A percentile compares a stretch with the other conserved stretches of the same genome.
phyloP scores from a whole-genome alignment of 2,113 vertebrate genomes.

The Megaleporinus macrocephalus region DNA sequence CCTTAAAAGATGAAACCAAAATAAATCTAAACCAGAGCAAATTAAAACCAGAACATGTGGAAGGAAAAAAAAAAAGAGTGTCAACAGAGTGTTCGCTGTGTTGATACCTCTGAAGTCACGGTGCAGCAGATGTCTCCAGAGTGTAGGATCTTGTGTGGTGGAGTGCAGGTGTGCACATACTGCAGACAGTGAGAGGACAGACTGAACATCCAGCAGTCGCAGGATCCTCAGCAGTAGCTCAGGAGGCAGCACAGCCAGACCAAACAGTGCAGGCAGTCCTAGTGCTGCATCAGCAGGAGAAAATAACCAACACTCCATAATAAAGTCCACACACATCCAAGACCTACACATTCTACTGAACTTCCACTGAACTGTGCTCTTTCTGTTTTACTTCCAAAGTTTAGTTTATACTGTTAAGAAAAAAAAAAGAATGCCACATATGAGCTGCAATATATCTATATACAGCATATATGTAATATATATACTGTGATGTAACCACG shows the following conservation, averaged over 20 bases:
- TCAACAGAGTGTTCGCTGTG: background rate
- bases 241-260: conserved; percentile 85
- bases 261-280: conserved; percentile 90
- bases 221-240: conserved; percentile 91
- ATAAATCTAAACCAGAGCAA: too few species aligned
- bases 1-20: too few species aligned
- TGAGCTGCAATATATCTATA: too few species aligned
- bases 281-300: conserved; percentile 75
- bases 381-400: too few species aligned
- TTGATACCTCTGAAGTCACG: conserved; percentile 86
- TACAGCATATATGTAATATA: too few species aligned
- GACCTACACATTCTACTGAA: background rate
- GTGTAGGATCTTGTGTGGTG: conserved; percentile 80
- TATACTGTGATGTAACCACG: too few species aligned
- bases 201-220: conserved; percentile 84
- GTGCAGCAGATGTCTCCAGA: conserved; percentile 91
- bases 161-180: conserved; percentile 80
- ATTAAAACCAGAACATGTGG: too few species aligned
- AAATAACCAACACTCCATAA: background rate
- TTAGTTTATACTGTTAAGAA: too few species aligned
- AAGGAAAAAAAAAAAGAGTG: too few species aligned
- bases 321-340: background rate
- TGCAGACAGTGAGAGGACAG: conserved; percentile 82
- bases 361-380: too few species aligned
- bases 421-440: too few species aligned